These are phyloP conservation scores for Echinops telfairi DNA, from an alignment of 2,113 vertebrate species.

Conservation along the genomic window DNA sequence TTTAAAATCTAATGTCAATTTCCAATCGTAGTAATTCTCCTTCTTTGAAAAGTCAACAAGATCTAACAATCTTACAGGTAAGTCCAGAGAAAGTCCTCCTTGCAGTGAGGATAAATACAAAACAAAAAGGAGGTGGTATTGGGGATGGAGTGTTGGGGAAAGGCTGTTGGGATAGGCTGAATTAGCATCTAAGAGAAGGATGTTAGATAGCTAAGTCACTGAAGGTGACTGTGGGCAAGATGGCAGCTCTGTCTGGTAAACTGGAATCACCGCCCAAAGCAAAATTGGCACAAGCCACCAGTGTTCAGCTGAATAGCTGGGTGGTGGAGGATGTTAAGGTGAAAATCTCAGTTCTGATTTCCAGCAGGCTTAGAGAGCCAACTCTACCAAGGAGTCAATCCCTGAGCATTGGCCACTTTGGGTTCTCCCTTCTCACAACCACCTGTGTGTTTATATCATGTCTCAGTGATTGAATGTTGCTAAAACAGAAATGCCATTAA, in stretches of 20 bases:
- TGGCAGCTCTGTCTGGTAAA: neutral
- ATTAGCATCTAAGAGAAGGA: neutral
- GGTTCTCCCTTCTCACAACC: neutral
- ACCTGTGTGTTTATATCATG: neutral
- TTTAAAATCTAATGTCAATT: constrained; percentile 34
- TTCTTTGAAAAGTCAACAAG: neutral
- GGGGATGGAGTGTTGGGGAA: neutral
- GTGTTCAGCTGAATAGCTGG: neutral
- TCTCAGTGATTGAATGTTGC: too few relatives aligned
- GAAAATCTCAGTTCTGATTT: neutral
- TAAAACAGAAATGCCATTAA: too few relatives aligned
- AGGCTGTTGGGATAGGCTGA: neutral
- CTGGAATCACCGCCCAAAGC: neutral
- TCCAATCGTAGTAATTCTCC: neutral
- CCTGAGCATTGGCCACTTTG: neutral
- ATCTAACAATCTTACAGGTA: neutral
- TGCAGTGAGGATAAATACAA: neutral
- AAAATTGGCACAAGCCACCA: neutral
- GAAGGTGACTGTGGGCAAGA: neutral
- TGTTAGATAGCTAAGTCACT: neutral
- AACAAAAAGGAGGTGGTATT: neutral
- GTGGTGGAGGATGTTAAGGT: neutral
- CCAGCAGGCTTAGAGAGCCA: neutral
- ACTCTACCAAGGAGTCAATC: neutral
- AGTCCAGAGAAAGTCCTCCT: neutral